Percentiles rank a stretch among this genome's conserved stretches.
Evolutionary conservation across 2,797 vertebrate genomes (phyloP).

Genomic region (Diglossa cyanea): DNA sequence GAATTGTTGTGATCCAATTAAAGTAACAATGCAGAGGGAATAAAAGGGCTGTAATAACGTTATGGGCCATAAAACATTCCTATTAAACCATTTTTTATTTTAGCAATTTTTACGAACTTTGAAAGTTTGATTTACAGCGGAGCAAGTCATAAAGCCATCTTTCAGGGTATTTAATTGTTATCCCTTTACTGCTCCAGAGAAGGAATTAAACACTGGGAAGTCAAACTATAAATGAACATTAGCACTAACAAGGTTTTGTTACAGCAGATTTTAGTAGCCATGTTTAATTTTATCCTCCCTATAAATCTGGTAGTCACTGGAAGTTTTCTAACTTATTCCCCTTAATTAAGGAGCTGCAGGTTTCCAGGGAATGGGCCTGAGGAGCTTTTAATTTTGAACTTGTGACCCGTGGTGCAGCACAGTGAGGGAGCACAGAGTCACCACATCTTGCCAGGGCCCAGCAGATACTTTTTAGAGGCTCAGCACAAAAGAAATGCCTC

Average conservation of each 20-base stretch:
- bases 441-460: not conserved
- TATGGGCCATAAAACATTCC: conserved; percentile 81
- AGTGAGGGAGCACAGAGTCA: not conserved
- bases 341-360: conserved; percentile 72
- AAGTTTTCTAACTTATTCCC: conserved; percentile 66
- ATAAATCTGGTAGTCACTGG: conserved; percentile 69
- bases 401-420: not conserved
- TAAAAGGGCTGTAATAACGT: conserved; percentile 80
- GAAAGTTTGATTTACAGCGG: conserved; percentile 79
- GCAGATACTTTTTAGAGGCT: not conserved
- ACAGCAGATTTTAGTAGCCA: conserved; percentile 74
- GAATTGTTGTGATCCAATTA: conserved; percentile 80
- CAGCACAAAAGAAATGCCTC: not conserved
- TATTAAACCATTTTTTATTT: conserved; percentile 85
- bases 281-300: conserved; percentile 77
- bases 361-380: conserved; percentile 31
- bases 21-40: conserved; percentile 77
- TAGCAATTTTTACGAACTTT: conserved; percentile 84
- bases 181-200: conserved; percentile 70
- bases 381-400: conserved; percentile 23
- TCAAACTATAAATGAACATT: conserved; percentile 81
- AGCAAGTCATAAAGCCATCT: conserved; percentile 74
- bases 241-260: conserved; percentile 78
- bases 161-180: conserved; percentile 76
- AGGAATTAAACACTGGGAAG: conserved; percentile 76